These are phyloP conservation scores for Atlantisia rogersi DNA, from an alignment of 2,113 vertebrate species.

Conservation along the genomic window DNA sequence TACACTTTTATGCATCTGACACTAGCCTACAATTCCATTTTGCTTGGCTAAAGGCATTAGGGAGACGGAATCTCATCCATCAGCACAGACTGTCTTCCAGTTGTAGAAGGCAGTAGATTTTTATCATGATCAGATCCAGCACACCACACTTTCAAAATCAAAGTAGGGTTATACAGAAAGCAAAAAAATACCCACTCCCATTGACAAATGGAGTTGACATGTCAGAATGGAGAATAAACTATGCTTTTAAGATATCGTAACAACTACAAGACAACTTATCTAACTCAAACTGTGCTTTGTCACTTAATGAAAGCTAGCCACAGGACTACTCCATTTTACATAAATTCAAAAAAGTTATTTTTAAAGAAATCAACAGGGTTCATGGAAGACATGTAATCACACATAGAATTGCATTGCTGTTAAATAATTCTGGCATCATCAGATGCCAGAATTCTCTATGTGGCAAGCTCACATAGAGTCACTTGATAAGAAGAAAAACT, in stretches of 20 bases:
- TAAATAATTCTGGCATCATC: not conserved
- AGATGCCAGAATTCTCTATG: too few relatives aligned
- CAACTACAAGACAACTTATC: not conserved
- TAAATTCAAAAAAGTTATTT: not conserved
- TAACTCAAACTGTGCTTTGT: not conserved
- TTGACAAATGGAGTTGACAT: not conserved
- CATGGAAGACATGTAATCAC: rapidly evolving
- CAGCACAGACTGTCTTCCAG: not conserved
- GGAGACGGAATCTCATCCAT: not conserved
- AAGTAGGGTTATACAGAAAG: not conserved
- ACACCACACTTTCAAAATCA: not conserved
- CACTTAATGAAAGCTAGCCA: not conserved
- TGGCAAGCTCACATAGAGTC: not conserved
- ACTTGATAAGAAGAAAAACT: not conserved
- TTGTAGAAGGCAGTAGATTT: not conserved
- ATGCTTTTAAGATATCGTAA: not conserved
- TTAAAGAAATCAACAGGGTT: not conserved
- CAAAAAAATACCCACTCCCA: not conserved
- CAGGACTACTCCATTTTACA: not conserved
- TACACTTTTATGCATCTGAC: not conserved
- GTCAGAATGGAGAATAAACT: not conserved
- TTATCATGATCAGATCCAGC: not conserved
- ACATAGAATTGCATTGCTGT: not conserved
- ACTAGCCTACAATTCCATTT: not conserved
- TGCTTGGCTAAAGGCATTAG: not conserved